These are phyloP conservation scores for Trachelus iudaicus DNA, from an alignment of 2,888 invertebrate species.

Conservation along the genomic window DNA sequence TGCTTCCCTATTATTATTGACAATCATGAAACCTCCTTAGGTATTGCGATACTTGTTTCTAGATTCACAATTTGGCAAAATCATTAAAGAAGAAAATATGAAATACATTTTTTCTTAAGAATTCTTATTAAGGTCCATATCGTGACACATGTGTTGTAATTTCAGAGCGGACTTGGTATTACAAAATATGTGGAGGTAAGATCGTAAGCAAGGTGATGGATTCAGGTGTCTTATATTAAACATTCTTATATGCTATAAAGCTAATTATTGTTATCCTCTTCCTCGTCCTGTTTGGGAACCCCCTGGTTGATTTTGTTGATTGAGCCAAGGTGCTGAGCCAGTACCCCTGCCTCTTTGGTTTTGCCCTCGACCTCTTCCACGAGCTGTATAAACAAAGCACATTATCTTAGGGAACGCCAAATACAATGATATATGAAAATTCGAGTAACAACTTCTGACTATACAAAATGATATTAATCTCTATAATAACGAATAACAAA, in stretches of 20 bases:
- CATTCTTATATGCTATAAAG: background rate
- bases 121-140: background rate
- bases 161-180: background rate
- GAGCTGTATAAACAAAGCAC: slow-evolving; percentile 39
- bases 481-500: slow-evolving; percentile 54
- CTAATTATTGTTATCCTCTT: slow-evolving; percentile 49
- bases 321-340: slow-evolving; percentile 63
- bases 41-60: background rate
- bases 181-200: background rate
- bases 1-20: no score
- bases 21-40: no score
- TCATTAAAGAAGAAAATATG: background rate
- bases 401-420: background rate
- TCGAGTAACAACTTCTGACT: background rate
- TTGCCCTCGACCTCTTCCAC: slow-evolving; percentile 61
- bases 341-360: slow-evolving; percentile 62
- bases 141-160: background rate
- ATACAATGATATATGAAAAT: background rate
- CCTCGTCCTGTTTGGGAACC: slow-evolving; percentile 61
- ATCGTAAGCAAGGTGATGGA: background rate
- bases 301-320: slow-evolving; percentile 60
- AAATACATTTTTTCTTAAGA: background rate
- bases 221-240: background rate
- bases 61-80: background rate
- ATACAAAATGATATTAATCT: background rate